phyloP scores from a whole-genome alignment of 2,797 vertebrate species.

The Tangara arthus region DNA sequence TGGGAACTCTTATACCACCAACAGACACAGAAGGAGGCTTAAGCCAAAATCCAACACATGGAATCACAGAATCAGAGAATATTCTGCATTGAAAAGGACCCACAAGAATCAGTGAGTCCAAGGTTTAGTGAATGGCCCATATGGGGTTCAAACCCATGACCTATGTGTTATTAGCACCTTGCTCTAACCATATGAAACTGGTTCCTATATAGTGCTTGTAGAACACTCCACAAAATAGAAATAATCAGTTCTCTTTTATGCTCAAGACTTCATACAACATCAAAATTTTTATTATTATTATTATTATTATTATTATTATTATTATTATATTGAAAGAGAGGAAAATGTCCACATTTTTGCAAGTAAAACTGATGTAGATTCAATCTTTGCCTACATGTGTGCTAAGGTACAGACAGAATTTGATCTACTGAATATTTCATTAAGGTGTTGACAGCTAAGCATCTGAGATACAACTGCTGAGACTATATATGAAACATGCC shows the following conservation, averaged over 20 bases:
- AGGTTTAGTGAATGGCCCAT: not conserved
- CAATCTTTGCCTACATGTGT: not conserved
- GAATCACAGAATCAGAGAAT: not conserved
- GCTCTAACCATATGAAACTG: not conserved
- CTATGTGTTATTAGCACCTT: not conserved
- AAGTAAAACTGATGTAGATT: not conserved
- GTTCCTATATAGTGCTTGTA: not conserved
- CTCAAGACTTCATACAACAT: not conserved
- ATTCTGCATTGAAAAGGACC: not conserved
- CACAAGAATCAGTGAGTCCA: not conserved
- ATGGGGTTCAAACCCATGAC: not conserved
- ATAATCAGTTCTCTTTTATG: not conserved
- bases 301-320: no score
- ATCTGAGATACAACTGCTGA: conserved; percentile 19
- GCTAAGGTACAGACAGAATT: conserved; percentile 7
- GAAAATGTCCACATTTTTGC: not conserved
- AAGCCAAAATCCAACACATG: not conserved
- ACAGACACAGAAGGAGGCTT: not conserved
- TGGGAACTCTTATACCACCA: not conserved
- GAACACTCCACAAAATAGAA: not conserved
- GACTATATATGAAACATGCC: conserved; percentile 6
- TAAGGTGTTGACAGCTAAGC: conserved; percentile 33
- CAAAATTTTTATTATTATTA: no score
- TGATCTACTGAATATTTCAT: conserved; percentile 56
- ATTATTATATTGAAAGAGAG: no score